A percentile compares a stretch with the other conserved stretches of the same genome.
phyloP scores from a whole-genome alignment of 2,113 vertebrate genomes.

The Athene noctua region DNA sequence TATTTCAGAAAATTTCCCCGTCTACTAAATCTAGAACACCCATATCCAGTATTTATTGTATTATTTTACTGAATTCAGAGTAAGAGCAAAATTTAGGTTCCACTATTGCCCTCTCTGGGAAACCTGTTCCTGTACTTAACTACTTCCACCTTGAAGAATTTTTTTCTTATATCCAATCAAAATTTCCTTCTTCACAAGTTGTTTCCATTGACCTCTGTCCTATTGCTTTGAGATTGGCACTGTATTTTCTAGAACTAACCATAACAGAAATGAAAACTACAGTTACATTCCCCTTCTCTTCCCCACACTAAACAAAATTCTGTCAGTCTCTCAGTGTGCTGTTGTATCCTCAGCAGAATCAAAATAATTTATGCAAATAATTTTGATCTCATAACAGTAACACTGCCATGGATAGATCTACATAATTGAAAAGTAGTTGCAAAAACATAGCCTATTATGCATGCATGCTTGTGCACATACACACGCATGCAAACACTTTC shows the following conservation, averaged over 20 bases:
- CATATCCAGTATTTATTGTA: not conserved
- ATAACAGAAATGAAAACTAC: not conserved
- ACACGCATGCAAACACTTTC: not conserved
- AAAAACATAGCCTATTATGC: not conserved
- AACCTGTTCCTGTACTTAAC: not conserved
- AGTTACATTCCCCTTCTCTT: not conserved
- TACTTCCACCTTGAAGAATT: not conserved
- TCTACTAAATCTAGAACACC: not conserved
- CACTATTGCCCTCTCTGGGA: not conserved
- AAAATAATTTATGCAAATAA: not conserved
- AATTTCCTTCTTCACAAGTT: not conserved
- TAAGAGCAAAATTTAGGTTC: not conserved
- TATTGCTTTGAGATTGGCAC: not conserved
- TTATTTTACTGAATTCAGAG: not conserved
- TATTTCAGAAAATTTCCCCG: not conserved
- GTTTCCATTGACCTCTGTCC: not conserved
- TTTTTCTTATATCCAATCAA: not conserved
- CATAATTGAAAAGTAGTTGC: not conserved
- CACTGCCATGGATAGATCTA: not conserved
- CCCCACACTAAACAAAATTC: not conserved
- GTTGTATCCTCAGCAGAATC: not conserved
- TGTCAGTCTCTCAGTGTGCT: not conserved
- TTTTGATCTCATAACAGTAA: not conserved
- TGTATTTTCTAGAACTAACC: not conserved
- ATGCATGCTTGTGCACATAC: rapidly evolving